Evolutionary conservation across 2,888 invertebrate species (phyloP), one percentile per base, ranked within the genome.

Genomic region (Digitonthophagus gazella): DNA sequence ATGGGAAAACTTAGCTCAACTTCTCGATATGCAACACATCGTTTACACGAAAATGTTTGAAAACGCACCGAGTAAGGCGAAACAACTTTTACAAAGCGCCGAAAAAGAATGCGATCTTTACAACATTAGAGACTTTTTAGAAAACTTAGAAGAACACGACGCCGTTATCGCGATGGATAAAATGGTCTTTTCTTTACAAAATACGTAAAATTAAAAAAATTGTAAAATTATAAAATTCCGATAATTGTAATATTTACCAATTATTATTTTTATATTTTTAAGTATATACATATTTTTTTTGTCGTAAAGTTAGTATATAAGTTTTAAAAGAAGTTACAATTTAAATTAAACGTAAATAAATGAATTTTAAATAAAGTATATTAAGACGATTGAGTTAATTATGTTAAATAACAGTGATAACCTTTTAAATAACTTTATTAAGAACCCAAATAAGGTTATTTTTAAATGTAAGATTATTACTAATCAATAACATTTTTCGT

Each of bases 1-100:
- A 18, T 91, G 91, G 91, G 84, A 85, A 58, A 82, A 81, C 71
- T 80, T 92, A 15, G 89, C 88, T 0, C 78, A 80, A 11, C 81
- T 86, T 1, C 80, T 90, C 64, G 83, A 85, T 3, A 83, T 87
- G 65, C 84, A 84, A 54, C 78, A 80, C 71, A 72, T 80, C 18
- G 80, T 86, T 57, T 80, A 86, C 61, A 75, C 84, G 0, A 83
- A 84, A 64, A 83, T 87, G 74, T 86, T 87, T 79, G 81, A 80
- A 44, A 79, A 80, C 61, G 80, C 84, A 3, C 79, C 79, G 64
- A 86, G 86, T 74, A 87, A 88, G 55, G 85, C 89, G 0, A 81
- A 83, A 68, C 84, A 85, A 0, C 83, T 91, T 74, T 82, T 92
- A 0, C 83, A 83, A 58, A 86, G 87, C 69, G 78, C 87, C n/a